A percentile compares a stretch with the other conserved stretches of the same genome.
Evolutionary conservation across 2,888 invertebrate species (phyloP).

Genomic region (Zygaena filipendulae): DNA sequence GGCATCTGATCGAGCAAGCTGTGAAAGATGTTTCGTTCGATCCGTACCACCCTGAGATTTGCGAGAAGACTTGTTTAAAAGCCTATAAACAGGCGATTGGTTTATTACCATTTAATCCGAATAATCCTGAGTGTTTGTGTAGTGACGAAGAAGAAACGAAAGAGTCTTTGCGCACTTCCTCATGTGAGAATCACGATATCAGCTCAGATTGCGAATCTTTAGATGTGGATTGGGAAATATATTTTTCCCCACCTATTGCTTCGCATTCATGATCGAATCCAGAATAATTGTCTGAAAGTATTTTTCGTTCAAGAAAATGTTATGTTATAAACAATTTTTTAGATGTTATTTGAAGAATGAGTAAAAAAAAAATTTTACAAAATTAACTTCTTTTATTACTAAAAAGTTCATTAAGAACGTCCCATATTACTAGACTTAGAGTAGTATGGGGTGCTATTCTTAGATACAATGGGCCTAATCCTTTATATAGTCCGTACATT

Average conservation of each 20-base stretch:
- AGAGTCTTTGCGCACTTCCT: slow-evolving; percentile 22
- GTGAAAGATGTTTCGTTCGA: slow-evolving; percentile 30
- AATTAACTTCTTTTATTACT: slow-evolving; percentile 32
- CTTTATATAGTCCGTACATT: slow-evolving; percentile 81
- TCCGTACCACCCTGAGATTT: slow-evolving; percentile 33
- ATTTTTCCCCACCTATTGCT: slow-evolving; percentile 42
- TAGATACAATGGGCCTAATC: slow-evolving; percentile 78
- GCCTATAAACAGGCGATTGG: slow-evolving; percentile 37
- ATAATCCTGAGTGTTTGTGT: slow-evolving; percentile 23
- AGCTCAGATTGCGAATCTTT: slow-evolving; percentile 37
- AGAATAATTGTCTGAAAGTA: too few species aligned
- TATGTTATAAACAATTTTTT: too few species aligned
- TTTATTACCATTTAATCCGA: slow-evolving; percentile 20
- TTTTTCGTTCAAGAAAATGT: too few species aligned
- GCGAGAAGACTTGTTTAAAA: slow-evolving; percentile 33
- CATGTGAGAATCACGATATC: slow-evolving; percentile 25
- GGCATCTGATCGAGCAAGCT: slow-evolving; percentile 25
- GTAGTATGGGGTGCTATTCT: slow-evolving; percentile 84
- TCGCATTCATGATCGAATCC: slow-evolving; percentile 18
- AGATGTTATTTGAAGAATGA: too few species aligned
- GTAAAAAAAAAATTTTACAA: slow-evolving; percentile 6
- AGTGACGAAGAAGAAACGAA: slow-evolving; percentile 14
- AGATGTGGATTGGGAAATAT: slow-evolving; percentile 50
- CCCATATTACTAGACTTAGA: slow-evolving; percentile 82
- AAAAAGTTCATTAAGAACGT: slow-evolving; percentile 52